Evolutionary conservation across 2,113 vertebrate genomes (phyloP).

Genomic region (Chlorodrepanis virens): DNA sequence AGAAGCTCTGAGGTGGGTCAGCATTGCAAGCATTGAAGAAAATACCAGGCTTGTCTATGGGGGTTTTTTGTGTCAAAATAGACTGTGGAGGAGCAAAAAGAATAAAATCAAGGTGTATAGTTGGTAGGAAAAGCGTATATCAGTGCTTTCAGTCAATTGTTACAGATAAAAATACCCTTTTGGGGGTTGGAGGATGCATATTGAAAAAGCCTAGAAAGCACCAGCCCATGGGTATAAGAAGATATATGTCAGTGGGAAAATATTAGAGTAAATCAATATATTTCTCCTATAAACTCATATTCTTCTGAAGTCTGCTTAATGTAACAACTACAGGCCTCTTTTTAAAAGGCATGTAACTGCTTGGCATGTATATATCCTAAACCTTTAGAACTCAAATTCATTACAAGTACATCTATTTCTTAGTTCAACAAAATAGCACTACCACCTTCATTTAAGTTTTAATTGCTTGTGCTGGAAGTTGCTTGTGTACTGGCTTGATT

Average conservation of each 20-base stretch:
- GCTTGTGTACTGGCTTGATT: background rate
- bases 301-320: background rate
- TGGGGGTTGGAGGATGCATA: background rate
- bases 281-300: background rate
- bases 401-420: background rate
- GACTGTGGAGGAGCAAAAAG: background rate
- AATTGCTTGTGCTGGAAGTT: constrained; percentile 27
- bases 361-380: background rate
- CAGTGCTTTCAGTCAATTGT: background rate
- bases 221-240: background rate
- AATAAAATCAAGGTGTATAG: background rate
- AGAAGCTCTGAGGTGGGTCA: background rate
- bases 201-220: background rate
- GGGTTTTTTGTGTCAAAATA: background rate
- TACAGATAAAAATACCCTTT: background rate
- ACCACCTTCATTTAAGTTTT: constrained; percentile 29
- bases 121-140: background rate
- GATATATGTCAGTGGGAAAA: background rate
- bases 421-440: constrained; percentile 41
- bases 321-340: background rate
- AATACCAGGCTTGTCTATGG: background rate
- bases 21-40: background rate
- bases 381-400: background rate
- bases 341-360: background rate
- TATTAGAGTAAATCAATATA: background rate